Conservation (phyloP, 2,888 invertebrate genomes). For the Scaptomyza caliginosa region DNA sequence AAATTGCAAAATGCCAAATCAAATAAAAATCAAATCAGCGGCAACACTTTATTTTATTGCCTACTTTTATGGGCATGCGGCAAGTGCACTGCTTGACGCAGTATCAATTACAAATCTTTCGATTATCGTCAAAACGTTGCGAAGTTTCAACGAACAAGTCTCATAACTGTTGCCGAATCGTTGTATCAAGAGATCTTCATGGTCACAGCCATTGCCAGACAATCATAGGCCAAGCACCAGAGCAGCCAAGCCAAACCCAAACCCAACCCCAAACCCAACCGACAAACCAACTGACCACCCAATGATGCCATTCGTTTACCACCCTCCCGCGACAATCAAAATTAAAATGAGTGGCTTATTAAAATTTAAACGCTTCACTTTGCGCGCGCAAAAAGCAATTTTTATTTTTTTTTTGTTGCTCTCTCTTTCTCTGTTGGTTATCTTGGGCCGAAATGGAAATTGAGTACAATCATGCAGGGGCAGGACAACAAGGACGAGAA, state of each 20-base stretch:
- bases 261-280: background rate
- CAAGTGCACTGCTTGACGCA: no score
- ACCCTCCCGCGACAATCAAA: slow-evolving; percentile 70
- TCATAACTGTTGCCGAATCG: slow-evolving; percentile 5
- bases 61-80: background rate
- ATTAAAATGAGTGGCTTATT: slow-evolving; percentile 83
- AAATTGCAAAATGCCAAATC: background rate
- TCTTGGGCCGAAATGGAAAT: slow-evolving; percentile 41
- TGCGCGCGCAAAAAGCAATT: slow-evolving; percentile 62
- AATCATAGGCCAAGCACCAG: slow-evolving; percentile 1
- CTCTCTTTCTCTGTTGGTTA: slow-evolving; percentile 31
- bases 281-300: slow-evolving; percentile 1
- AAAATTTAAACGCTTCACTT: slow-evolving; percentile 81
- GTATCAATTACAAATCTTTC: no score
- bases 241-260: background rate
- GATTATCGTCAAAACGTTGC: no score
- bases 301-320: background rate
- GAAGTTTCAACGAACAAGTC: no score
- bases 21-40: slow-evolving; percentile 2
- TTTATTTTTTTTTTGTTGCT: slow-evolving; percentile 23
- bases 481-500: slow-evolving; percentile 18
- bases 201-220: background rate
- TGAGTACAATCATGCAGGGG: slow-evolving; percentile 33
- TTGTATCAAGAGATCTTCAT: slow-evolving; percentile 9
- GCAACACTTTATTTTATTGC: slow-evolving; percentile 31